Percentiles rank a stretch among this genome's conserved stretches.
Evolutionary conservation across 1,140 invertebrate species (phyloP).

Genomic region (Trachymyrmex septentrionalis): DNA sequence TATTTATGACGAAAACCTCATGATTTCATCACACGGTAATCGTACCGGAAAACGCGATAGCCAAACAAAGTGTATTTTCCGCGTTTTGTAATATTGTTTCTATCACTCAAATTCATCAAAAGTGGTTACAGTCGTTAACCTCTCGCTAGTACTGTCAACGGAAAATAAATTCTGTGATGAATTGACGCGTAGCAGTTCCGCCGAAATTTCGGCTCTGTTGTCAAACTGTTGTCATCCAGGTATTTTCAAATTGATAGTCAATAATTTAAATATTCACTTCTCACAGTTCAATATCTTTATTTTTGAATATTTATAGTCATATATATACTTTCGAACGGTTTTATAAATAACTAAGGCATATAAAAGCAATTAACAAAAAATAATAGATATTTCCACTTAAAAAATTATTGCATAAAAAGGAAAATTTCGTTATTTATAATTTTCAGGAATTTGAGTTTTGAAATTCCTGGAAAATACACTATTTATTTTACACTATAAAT

Average conservation of each 20-base stretch:
- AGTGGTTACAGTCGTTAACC: conserved; percentile 54
- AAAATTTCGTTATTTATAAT: too few species aligned
- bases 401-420: not conserved
- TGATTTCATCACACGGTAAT: conserved; percentile 59
- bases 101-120: conserved; percentile 58
- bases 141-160: conserved; percentile 27
- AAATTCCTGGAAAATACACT: too few species aligned
- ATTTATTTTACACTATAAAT: too few species aligned
- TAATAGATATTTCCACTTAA: not conserved
- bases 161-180: conserved; percentile 47
- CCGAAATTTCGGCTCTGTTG: conserved; percentile 25
- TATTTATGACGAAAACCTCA: conserved; percentile 51
- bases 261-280: conserved; percentile 36
- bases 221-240: conserved; percentile 27
- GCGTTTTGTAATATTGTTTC: conserved; percentile 45
- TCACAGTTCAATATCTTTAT: not conserved
- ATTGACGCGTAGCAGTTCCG: conserved; percentile 31
- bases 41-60: conserved; percentile 46
- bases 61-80: conserved; percentile 42
- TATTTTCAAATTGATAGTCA: conserved; percentile 39
- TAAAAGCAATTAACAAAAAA: not conserved
- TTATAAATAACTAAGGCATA: not conserved
- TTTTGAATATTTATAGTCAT: conserved; percentile 3
- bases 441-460: too few species aligned
- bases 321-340: not conserved